Evolutionary conservation across 1,140 invertebrate genomes (phyloP), one percentile per base, ranked within the genome.

Genomic region (Nylanderia fulva): DNA sequence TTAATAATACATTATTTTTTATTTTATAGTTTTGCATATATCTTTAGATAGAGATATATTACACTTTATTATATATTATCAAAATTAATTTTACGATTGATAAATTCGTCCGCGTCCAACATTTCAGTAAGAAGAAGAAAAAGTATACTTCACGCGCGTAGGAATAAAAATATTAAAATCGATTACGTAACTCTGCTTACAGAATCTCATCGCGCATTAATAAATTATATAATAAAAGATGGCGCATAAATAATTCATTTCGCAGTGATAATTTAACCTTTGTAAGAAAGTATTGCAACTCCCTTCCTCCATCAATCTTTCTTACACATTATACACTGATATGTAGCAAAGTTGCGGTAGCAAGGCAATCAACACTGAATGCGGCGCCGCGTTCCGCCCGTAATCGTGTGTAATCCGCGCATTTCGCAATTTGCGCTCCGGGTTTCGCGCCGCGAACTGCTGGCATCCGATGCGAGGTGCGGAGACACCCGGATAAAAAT

Each of bases 251-350:
- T 68, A 45, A 61, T 75, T 39, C 7, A 63, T 29, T 76, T 76
- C 36, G 29, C 39, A 42, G 58, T n/a, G 36, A 76, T 39, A 75
- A 72, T 72, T 74, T 33, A 27, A 3, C 1, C 6, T 42, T 21
- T 24, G 74, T 27, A 63, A 45, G 58, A 63, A 76, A 33, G 24
- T 29, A 11, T 36, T 63, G 15, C 18, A 42, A 45, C 24, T 63
- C 54, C 54, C 54, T 77, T 66, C 27, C 39, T 71, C 72, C 66
- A 82, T 82, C 36, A 82, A 71, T 82, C 66, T 82, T 82, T 42
- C 77, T 82, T 72, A 58, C n/a, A 66, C 36, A 80, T 71, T 80
- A n/a, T n/a, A 80, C 42, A 69, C 33, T 27, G 45, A 71, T 82
- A 58, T 58, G 52, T 72, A 58, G 77, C 77, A 42, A 71, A 58